These are phyloP conservation scores for Chelidonichthys spinosus DNA, from an alignment of 2,797 vertebrate genomes.

Conservation along the genomic window DNA sequence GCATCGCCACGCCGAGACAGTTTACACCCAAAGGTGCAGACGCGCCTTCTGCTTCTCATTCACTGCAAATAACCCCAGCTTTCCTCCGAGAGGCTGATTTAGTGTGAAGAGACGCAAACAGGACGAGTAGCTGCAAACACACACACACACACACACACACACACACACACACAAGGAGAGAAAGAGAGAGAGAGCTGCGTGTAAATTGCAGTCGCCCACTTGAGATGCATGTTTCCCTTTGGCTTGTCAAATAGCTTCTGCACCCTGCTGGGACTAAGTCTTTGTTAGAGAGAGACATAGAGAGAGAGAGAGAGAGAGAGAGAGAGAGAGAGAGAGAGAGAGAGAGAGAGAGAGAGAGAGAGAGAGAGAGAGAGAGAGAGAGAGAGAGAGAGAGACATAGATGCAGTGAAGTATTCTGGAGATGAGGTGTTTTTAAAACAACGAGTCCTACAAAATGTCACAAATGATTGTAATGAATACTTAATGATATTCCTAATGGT, in stretches of 20 bases:
- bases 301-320: constrained; percentile 11
- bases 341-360: too few species aligned
- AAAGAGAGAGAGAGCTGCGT: constrained; percentile 39
- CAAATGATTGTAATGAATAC: constrained; percentile 24
- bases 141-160: constrained; percentile 37
- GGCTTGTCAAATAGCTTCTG: constrained; percentile 73
- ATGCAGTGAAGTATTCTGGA: constrained; percentile 9
- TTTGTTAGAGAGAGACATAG: constrained; percentile 58
- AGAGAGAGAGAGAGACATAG: neutral
- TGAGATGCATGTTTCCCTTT: constrained; percentile 80
- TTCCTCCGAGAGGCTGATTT: constrained; percentile 57
- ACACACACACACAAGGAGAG: constrained; percentile 11
- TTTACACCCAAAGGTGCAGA: constrained; percentile 60
- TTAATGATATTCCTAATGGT: constrained; percentile 12
- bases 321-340: too few species aligned
- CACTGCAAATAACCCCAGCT: constrained; percentile 55
- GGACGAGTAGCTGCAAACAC: constrained; percentile 43
- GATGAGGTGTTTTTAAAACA: constrained; percentile 20
- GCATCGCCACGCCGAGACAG: constrained; percentile 19
- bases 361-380: too few species aligned
- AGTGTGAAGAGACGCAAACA: constrained; percentile 66
- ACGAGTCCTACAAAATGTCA: constrained; percentile 16
- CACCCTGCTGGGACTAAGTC: constrained; percentile 70
- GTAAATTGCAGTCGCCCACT: constrained; percentile 74
- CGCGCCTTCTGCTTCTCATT: constrained; percentile 61